Base-by-base conservation (phyloP, 2,888 invertebrate species). In the Andrena hattorfiana region DNA sequence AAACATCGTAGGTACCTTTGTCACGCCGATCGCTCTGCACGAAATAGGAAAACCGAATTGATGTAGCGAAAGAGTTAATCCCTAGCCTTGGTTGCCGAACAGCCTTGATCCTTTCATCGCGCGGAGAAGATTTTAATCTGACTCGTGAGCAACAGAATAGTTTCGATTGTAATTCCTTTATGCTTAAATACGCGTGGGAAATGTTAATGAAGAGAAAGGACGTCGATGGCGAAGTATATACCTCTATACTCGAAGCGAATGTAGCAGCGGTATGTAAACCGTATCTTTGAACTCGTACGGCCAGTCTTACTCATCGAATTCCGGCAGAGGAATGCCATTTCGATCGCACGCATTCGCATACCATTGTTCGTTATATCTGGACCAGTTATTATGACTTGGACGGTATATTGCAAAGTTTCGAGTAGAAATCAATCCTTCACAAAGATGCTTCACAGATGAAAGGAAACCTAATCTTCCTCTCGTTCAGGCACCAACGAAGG, bases 141-240 rank as follows among this genome's bases (percentile, higher is more conserved):
- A 59, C 63, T 48, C 32, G 35, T 42, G 62, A 51, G 67, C 30
- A 30, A 67, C 42, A 59, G 66, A 75, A 60, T 68, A 26, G 67
- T 63, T 62, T 20, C 4, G 51, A 62, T 76, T 26, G 42, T 28
- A 60, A 67, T 48, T 23, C 28, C n/a, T 26, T 77, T 73, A 56
- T 28, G 49, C 48, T 51, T 28, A 59, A 59, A 26, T 26, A 42
- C 66, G 35, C 30, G 20, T 60, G n/a, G 62, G 62, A 68, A 76
- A 76, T 69, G 59, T 69, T 69, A 69, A 69, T 56, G 69, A 69
- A 28, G 69, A 59, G 69, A 69, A 69, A 69, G 69, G 69, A 59
- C 59, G 69, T 13, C 56, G 69, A 56, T 69, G 30, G n/a, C 0
- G 16, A 23, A 13, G 42, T 35, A 42, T 26, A 56, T 42, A 32